Percentiles rank a stretch among this genome's conserved stretches.
phyloP scores from a whole-genome alignment of 2,113 vertebrate species.

The Spermophilus dauricus region DNA sequence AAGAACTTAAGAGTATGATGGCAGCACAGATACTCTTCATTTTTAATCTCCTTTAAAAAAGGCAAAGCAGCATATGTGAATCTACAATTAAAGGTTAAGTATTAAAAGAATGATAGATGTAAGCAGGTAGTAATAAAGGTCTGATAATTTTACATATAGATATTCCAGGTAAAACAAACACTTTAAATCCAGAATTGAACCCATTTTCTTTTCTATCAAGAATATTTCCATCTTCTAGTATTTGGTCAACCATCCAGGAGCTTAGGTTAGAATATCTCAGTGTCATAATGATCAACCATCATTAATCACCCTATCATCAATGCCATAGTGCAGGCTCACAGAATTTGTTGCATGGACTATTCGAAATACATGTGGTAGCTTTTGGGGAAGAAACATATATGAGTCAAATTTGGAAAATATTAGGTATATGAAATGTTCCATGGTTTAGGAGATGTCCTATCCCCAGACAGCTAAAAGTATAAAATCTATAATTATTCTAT shows the following conservation, averaged over 20 bases:
- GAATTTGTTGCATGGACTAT: neutral
- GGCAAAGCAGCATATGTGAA: conserved; percentile 27
- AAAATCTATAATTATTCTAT: neutral
- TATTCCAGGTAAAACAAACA: conserved; percentile 10
- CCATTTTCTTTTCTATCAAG: conserved; percentile 14
- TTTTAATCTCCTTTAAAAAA: conserved; percentile 29
- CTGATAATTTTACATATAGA: conserved; percentile 13
- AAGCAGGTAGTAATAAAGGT: neutral
- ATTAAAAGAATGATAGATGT: conserved; percentile 23
- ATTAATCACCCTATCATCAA: neutral
- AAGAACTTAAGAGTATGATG: conserved; percentile 45
- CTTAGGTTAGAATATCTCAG: neutral
- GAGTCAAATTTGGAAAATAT: conserved; percentile 34
- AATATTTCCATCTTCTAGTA: neutral
- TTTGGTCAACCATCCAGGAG: neutral
- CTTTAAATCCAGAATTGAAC: conserved; percentile 48
- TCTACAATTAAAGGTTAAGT: neutral
- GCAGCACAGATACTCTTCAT: neutral
- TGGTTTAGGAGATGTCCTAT: neutral
- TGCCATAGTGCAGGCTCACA: neutral
- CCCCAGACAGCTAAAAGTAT: neutral
- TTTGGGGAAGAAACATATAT: neutral
- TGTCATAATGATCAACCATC: neutral
- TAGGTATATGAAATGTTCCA: neutral
- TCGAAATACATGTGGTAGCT: neutral